Evolutionary conservation across 2,113 vertebrate genomes (phyloP).

Genomic region (Ptilonorhynchus violaceus): DNA sequence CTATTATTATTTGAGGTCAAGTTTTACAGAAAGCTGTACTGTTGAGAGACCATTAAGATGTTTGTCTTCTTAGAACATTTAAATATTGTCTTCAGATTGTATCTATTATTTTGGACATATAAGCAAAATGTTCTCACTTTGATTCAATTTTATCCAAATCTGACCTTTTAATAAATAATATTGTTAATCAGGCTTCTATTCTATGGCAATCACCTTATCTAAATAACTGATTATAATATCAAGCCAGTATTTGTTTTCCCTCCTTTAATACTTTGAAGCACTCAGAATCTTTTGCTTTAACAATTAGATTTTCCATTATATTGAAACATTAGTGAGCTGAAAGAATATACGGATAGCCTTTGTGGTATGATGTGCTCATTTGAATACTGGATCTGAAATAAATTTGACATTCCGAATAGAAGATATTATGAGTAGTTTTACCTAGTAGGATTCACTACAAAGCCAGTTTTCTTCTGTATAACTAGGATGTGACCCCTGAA

Average conservation of each 20-base stretch:
- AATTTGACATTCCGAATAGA: neutral
- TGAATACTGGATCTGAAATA: conserved; percentile 14
- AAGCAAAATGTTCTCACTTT: conserved; percentile 10
- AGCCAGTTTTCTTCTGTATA: conserved; percentile 9
- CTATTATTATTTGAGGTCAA: conserved; percentile 47
- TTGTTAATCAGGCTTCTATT: conserved; percentile 14
- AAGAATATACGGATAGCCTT: neutral
- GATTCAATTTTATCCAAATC: neutral
- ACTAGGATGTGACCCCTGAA: neutral
- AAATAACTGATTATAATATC: neutral
- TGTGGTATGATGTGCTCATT: neutral
- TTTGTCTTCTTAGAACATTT: conserved; percentile 36
- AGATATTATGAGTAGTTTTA: neutral
- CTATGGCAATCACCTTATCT: neutral
- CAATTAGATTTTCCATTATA: neutral
- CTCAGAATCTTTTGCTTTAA: neutral
- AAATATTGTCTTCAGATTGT: conserved; percentile 2
- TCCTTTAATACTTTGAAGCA: conserved; percentile 36
- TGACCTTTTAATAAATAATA: conserved; percentile 24
- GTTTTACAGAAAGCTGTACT: neutral
- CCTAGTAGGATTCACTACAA: neutral
- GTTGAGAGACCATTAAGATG: neutral
- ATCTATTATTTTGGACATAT: neutral
- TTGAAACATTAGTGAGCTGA: neutral
- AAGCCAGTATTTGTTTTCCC: neutral